Conservation (phyloP, 2,888 invertebrate species). For the Eupeodes latifasciatus region DNA sequence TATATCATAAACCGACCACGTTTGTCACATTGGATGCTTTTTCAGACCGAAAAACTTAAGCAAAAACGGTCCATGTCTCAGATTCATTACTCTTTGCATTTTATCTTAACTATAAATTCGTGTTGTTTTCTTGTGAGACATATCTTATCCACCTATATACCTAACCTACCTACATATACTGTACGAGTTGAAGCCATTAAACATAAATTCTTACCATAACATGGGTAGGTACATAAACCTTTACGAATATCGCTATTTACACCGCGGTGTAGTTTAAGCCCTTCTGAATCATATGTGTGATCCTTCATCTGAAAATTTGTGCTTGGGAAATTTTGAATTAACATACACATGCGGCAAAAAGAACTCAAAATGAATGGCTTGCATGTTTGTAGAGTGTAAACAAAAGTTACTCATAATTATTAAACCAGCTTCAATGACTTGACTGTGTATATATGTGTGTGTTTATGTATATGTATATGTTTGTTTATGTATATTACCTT, state of each 20-base stretch:
- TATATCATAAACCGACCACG: neutral
- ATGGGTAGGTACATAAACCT: neutral
- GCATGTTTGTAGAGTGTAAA: conserved; percentile 69
- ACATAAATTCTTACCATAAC: conserved; percentile 13
- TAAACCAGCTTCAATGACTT: conserved; percentile 63
- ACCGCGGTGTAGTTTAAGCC: conserved; percentile 20
- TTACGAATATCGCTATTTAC: conserved; percentile 34
- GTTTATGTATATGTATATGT: neutral
- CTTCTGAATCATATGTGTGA: conserved; percentile 53
- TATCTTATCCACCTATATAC: conserved; percentile 1
- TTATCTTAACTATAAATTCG: conserved; percentile 16
- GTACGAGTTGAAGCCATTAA: neutral
- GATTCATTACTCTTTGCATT: conserved; percentile 3
- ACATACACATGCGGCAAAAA: conserved; percentile 46
- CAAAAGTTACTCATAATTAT: conserved; percentile 75
- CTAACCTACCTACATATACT: neutral
- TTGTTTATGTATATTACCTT: neutral
- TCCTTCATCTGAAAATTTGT: conserved; percentile 64
- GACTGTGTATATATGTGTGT: neutral
- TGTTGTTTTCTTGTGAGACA: conserved; percentile 45
- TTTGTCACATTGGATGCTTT: conserved; percentile 7
- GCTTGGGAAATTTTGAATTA: conserved; percentile 67
- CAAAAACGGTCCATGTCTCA: neutral
- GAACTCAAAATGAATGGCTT: conserved; percentile 47
- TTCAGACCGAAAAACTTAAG: neutral